A percentile compares a stretch with the other conserved stretches of the same genome.
These are phyloP conservation scores for Mormoops blainvillei DNA, from an alignment of 2,113 vertebrate species.

Conservation along the genomic window DNA sequence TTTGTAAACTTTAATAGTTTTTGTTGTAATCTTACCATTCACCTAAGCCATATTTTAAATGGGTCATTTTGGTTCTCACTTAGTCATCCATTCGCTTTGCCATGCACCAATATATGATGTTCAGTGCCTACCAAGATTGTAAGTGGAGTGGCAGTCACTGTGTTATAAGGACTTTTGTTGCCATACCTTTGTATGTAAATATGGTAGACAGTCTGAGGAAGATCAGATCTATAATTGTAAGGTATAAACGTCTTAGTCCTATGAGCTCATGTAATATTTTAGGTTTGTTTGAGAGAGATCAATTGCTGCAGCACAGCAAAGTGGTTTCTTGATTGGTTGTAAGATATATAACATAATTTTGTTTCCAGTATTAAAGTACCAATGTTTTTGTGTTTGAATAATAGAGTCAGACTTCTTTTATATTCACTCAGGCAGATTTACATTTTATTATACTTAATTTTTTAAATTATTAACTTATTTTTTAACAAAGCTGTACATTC, in stretches of 20 bases:
- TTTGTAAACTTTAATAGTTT: conserved; percentile 20
- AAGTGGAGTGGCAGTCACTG: neutral
- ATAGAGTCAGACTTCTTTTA: neutral
- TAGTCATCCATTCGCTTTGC: neutral
- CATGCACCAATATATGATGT: neutral
- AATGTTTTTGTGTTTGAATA: conserved; percentile 1
- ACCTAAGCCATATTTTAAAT: neutral
- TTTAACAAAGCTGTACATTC: neutral
- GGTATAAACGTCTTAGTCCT: neutral
- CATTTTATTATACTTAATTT: neutral
- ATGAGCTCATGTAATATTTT: neutral
- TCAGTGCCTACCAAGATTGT: neutral
- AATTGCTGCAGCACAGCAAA: neutral
- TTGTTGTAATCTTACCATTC: neutral
- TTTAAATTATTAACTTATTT: neutral
- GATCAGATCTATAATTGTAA: neutral
- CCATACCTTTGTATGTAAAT: neutral
- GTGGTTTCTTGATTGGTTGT: neutral
- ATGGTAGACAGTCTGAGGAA: neutral
- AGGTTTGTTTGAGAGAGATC: neutral
- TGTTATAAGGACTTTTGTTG: neutral
- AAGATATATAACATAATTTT: neutral
- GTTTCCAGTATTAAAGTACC: neutral
- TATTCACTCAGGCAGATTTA: neutral
- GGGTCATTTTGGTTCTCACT: neutral